These are phyloP conservation scores for Sturmia bella DNA, from an alignment of 2,888 invertebrate species.

Conservation along the genomic window DNA sequence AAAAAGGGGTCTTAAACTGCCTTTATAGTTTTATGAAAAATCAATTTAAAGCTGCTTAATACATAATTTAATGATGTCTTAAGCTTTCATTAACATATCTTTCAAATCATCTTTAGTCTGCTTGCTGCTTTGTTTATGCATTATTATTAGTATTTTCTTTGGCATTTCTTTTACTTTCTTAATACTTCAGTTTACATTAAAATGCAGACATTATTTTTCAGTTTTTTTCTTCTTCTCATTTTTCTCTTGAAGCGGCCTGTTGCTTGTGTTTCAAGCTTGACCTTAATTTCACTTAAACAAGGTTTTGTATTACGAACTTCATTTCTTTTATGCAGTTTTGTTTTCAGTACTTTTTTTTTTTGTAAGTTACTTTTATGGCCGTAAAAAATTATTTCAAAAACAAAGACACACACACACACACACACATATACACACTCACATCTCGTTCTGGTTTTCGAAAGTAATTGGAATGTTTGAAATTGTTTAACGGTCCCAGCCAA, in stretches of 20 bases:
- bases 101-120: not conserved
- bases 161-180: not conserved
- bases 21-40: too few species aligned
- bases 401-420: not conserved
- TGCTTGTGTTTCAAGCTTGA: slow-evolving; percentile 46
- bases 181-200: slow-evolving; percentile 38
- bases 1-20: too few species aligned
- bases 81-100: too few species aligned
- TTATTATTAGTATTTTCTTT: not conserved
- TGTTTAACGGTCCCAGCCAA: not conserved
- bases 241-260: not conserved
- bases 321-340: slow-evolving; percentile 40
- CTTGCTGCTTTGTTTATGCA: not conserved
- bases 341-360: slow-evolving; percentile 1
- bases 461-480: slow-evolving; percentile 42
- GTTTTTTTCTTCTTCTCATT: not conserved
- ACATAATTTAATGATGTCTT: too few species aligned
- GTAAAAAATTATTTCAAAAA: slow-evolving; percentile 6
- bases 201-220: slow-evolving; percentile 17
- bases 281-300: slow-evolving; percentile 65
- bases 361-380: not conserved
- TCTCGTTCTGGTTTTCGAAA: slow-evolving; percentile 43
- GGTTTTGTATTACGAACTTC: slow-evolving; percentile 35
- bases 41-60: too few species aligned
- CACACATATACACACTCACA: not conserved